Evolutionary conservation across 2,888 invertebrate species (phyloP).

Genomic region (Branchinecta sandiegonensis): DNA sequence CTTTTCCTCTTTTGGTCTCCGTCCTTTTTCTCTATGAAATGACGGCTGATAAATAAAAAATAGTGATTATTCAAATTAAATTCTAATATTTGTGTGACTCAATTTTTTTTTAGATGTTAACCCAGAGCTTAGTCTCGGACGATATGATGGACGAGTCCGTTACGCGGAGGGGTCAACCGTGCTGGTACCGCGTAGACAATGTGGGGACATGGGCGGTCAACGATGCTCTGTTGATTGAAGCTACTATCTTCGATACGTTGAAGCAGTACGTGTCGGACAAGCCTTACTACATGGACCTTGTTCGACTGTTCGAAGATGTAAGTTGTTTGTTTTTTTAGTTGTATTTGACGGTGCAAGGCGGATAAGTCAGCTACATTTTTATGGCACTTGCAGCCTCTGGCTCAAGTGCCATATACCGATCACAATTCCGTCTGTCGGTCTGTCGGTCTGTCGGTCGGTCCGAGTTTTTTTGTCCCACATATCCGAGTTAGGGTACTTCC

Average conservation of each 20-base stretch:
- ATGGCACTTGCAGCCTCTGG: no score
- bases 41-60: no score
- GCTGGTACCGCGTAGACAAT: slow-evolving; percentile 70
- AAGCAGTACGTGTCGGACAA: slow-evolving; percentile 58
- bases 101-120: slow-evolving; percentile 55
- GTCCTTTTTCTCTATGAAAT: no score
- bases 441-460: no score
- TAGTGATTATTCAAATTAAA: neutral
- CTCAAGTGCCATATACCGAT: no score
- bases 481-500: no score
- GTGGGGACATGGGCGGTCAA: slow-evolving; percentile 61
- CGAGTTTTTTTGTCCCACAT: no score
- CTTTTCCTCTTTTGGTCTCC: no score
- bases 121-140: slow-evolving; percentile 67
- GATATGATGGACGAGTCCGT: slow-evolving; percentile 80
- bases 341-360: no score
- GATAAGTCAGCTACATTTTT: no score
- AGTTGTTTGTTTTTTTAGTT: slow-evolving; percentile 29
- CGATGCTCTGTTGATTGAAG: slow-evolving; percentile 66
- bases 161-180: slow-evolving; percentile 68
- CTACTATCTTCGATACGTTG: slow-evolving; percentile 60
- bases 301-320: slow-evolving; percentile 73
- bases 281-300: slow-evolving; percentile 56
- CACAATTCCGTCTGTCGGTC: no score
- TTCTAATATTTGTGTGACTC: neutral